Base-by-base conservation (phyloP, 2,113 vertebrate species). In the Murina feae region DNA sequence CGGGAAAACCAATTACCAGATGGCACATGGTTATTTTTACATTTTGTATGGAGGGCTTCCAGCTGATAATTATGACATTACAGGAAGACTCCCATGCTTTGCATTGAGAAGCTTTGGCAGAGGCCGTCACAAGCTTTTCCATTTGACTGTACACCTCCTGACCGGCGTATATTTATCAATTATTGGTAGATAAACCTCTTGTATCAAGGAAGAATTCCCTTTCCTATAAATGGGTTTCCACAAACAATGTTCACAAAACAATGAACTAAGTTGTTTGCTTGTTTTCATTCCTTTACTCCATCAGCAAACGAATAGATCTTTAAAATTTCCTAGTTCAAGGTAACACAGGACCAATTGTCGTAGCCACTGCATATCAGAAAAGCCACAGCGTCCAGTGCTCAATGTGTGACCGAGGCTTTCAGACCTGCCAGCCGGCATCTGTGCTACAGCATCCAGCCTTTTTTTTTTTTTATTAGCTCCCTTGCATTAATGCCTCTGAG, bases 41-140 rank as follows among this genome's bases (percentile, higher is more conserved):
- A 96, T 92, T 92, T 97, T 94, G 86, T 96, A 96, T 97, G 98
- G 97, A 97, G 97, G 94, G 93, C 97, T 98, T 98, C 96, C 98
- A 98, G 89, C 82, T 98, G 97, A 98, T 97, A 98, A 98, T 98
- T 98, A 98, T 98, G 97, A 98, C 97, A 97, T 98, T 98, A 97
- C 81, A 97, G 76, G 69, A 98, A 97, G 89, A 97, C 92, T 95
- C 92, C 96, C 93, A 86, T 97, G 94, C 95, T 97, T 96, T 97
- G 92, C 96, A 95, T 97, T 96, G 96, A 87, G 91, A 97, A 95
- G 97, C 95, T 97, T 98, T 98, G 97, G 71, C 92, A 95, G 95
- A 95, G 94, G 80, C 28, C 30, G 86, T 94, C 35, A 94, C 74
- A 91, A 83, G 72, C 81, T 20, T 81, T n/a, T 83, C 86, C 71